Evolutionary conservation across 2,797 vertebrate genomes (phyloP), one percentile per base, ranked within the genome.

Genomic region (Bradypodion ventrale): DNA sequence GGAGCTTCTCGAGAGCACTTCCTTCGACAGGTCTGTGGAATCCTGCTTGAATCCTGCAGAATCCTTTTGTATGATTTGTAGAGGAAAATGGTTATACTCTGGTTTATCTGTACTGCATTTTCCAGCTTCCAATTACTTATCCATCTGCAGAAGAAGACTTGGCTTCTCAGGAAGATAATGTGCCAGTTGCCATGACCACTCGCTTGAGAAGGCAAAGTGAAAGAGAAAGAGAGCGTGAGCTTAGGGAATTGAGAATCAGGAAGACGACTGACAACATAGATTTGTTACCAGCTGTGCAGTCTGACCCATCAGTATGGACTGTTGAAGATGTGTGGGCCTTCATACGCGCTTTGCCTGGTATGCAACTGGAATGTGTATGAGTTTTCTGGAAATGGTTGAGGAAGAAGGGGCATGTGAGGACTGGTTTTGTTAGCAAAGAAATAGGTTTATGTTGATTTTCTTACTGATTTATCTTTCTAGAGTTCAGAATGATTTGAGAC

Each of bases 321-420:
- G 98, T 99, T 29, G 98, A 99, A 94, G 97, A 99, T 80, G 98
- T 99, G 1, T 97, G 97, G 81, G 96, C 97, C 89, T 99, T 99
- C 93, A 99, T 99, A 79, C 97, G 94, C 94, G 97, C 97, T 32
- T 95, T 99, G 93, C 98, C 98, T 92, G 98, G 98, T 99, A 95
- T 35, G 94, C 89, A 85, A 12, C 1, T 40, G 21, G 37, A 68
- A 32, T 44, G 52, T 66, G 32, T 49, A 15, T 56, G 59, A 42
- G 3, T 75, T 81, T 60, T 10, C 46, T 72, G 23, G 49, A n/a
- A 70, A 69, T 35, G 46, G 40, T 27, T 42, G 35, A 32, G 46
- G 10, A 25, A 12, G 12, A n/a, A 56, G 32, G 6, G 25, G 32
- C 9, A 63, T 32, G 16, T 32, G 19, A 56, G 29, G 5, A 12